Evolutionary conservation across 2,113 vertebrate species (phyloP).

Genomic region (Larimichthys crocea): DNA sequence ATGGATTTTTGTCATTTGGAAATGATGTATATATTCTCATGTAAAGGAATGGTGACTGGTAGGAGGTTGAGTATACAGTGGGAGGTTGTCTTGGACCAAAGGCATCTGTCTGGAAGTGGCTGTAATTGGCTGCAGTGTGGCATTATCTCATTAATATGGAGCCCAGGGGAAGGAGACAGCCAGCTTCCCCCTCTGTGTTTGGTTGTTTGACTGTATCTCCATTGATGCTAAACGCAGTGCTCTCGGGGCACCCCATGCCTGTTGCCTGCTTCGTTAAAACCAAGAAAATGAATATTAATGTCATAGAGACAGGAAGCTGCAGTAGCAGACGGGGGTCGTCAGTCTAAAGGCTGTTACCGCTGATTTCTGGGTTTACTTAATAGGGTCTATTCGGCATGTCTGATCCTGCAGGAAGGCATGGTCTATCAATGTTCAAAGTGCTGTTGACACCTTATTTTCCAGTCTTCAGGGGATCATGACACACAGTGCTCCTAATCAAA

Average conservation of each 20-base stretch:
- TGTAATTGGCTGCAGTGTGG: conserved; percentile 84
- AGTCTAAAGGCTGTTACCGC: conserved; percentile 54
- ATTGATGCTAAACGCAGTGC: conserved; percentile 81
- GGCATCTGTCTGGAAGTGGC: conserved; percentile 82
- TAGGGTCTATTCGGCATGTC: conserved; percentile 47
- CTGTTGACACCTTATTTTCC: conserved; percentile 59
- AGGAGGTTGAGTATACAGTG: conserved; percentile 48
- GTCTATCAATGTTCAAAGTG: conserved; percentile 51
- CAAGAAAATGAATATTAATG: conserved; percentile 83
- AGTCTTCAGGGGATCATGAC: conserved; percentile 6
- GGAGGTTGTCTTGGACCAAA: conserved; percentile 78
- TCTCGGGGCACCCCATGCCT: conserved; percentile 71
- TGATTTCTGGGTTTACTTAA: conserved; percentile 63
- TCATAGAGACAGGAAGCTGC: conserved; percentile 60
- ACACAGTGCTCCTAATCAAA: conserved; percentile 7
- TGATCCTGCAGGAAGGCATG: conserved; percentile 35
- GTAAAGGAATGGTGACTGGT: conserved; percentile 51
- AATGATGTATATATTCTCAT: conserved; percentile 64
- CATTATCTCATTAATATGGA: conserved; percentile 83
- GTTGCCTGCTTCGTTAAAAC: conserved; percentile 83
- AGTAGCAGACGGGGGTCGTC: conserved; percentile 56
- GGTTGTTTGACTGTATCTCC: conserved; percentile 83
- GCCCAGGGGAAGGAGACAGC: conserved; percentile 83
- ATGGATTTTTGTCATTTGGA: conserved; percentile 59
- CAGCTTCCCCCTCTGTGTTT: conserved; percentile 81